phyloP scores from a whole-genome alignment of 2,113 vertebrate species.

The Zosterops hypoxanthus region DNA sequence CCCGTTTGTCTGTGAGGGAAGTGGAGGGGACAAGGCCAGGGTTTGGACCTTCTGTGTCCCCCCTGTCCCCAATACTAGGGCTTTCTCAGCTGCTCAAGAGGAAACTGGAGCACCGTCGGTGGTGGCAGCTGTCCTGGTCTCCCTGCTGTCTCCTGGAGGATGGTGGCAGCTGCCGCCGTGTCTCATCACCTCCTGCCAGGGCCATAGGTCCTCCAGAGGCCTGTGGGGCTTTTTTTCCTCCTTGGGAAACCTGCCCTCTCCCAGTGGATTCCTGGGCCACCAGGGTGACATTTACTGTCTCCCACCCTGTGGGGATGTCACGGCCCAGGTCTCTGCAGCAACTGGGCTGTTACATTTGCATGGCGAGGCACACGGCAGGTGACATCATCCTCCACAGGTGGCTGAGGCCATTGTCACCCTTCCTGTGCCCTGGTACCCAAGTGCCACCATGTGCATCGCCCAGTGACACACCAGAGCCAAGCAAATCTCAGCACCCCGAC shows the following conservation, averaged over 20 bases:
- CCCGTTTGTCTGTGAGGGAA: background rate
- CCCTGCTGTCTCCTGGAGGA: background rate
- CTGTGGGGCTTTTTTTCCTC: background rate
- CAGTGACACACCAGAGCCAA: background rate
- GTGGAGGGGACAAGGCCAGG: background rate
- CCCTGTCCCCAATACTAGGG: background rate
- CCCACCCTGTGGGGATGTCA: background rate
- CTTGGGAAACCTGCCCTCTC: background rate
- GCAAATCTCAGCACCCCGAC: fast-evolving
- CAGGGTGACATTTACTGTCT: background rate
- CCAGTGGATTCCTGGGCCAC: background rate
- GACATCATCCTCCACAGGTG: background rate
- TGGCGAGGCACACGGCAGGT: background rate
- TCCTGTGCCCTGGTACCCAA: background rate
- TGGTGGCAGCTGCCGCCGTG: background rate
- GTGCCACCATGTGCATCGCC: background rate
- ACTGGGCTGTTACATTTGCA: background rate
- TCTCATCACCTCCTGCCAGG: background rate
- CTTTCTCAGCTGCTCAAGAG: background rate
- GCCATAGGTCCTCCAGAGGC: background rate
- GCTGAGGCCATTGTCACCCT: background rate
- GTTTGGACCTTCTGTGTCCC: background rate
- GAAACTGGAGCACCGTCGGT: background rate
- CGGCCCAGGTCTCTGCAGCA: fast-evolving
- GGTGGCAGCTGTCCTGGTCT: background rate